Percentiles rank a stretch among this genome's conserved stretches.
These are phyloP conservation scores for Meloidogyne chitwoodi DNA, from an alignment of 1,140 invertebrate genomes.

Conservation along the genomic window DNA sequence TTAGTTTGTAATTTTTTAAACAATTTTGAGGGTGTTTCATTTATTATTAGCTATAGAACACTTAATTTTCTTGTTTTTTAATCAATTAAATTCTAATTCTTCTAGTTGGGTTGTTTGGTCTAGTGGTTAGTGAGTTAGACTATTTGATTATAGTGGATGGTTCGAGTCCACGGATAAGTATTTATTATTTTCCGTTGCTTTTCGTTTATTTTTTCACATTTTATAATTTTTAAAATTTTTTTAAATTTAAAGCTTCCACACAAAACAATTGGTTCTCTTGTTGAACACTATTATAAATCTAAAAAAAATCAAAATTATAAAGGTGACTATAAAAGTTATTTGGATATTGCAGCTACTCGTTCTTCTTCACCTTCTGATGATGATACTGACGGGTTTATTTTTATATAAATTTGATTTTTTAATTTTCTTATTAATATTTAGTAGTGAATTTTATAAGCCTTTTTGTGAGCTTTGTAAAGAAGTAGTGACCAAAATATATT, in stretches of 20 bases:
- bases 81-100: no score
- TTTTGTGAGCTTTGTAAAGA: slow-evolving; percentile 25
- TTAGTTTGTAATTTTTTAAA: neutral
- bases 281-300: slow-evolving; percentile 34
- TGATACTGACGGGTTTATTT: neutral
- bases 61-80: no score
- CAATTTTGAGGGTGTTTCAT: neutral
- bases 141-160: no score
- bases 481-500: slow-evolving; percentile 30
- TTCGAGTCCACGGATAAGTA: no score
- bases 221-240: no score
- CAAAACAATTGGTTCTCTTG: slow-evolving; percentile 24
- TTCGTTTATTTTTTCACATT: no score
- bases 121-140: no score
- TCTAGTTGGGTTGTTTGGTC: no score
- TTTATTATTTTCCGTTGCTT: no score
- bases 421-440: slow-evolving; percentile 2
- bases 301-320: slow-evolving; percentile 36
- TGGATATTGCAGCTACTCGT: slow-evolving; percentile 8
- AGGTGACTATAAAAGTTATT: slow-evolving; percentile 18
- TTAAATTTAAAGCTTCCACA: slow-evolving; percentile 17
- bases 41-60: no score
- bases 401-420: neutral
- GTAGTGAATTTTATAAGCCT: neutral
- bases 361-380: neutral